Conservation (phyloP, 2,113 vertebrate species). For the Sturnira hondurensis region DNA sequence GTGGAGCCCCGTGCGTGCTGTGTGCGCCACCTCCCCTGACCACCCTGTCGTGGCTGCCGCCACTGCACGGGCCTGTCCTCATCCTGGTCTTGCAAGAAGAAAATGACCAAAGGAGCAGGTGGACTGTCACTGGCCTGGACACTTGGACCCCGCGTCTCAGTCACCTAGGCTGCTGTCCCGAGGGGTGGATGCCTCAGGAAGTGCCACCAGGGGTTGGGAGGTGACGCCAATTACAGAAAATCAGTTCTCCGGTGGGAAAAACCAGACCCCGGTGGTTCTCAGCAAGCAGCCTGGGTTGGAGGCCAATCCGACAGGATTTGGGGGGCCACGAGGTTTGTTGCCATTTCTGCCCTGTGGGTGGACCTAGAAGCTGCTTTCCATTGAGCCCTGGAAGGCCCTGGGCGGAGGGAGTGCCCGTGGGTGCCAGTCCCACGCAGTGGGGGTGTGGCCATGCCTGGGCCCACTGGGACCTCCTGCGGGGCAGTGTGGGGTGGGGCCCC, state of each 20-base stretch:
- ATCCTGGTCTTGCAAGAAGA: not conserved
- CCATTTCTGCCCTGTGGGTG: not conserved
- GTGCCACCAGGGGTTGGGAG: not conserved
- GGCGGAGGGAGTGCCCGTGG: fast-evolving
- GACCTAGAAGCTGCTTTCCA: not conserved
- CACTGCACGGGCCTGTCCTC: not conserved
- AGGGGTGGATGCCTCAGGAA: not conserved
- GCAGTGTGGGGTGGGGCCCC: fast-evolving
- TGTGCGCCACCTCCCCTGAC: not conserved
- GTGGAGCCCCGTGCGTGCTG: constrained; percentile 78
- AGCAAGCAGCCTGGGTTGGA: fast-evolving
- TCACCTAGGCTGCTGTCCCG: fast-evolving
- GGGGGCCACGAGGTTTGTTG: fast-evolving
- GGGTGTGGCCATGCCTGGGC: fast-evolving
- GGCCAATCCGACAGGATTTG: fast-evolving
- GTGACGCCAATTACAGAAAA: not conserved
- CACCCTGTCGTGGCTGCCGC: not conserved
- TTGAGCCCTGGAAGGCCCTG: not conserved
- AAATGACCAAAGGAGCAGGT: constrained; percentile 24
- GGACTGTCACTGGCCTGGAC: constrained; percentile 9
- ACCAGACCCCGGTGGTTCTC: not conserved
- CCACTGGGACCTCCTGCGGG: not conserved
- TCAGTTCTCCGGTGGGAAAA: not conserved
- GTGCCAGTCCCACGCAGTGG: not conserved
- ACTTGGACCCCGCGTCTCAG: not conserved